These are phyloP conservation scores for Hippolais icterina DNA, from an alignment of 2,113 vertebrate species.

Conservation along the genomic window DNA sequence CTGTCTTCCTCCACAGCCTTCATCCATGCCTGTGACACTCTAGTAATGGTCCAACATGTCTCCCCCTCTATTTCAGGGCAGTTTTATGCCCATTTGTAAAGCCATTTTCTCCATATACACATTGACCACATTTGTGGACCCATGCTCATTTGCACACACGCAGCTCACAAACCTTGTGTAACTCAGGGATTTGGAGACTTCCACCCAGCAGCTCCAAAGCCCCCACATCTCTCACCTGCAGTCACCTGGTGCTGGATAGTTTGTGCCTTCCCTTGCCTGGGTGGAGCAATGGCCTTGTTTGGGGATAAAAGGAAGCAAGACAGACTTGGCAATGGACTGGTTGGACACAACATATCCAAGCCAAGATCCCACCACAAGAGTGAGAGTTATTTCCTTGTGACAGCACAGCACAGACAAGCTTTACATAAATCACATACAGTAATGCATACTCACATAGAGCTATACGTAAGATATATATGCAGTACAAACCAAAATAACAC, in stretches of 20 bases:
- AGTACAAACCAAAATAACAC: not conserved
- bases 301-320: not conserved
- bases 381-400: not conserved
- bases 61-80: not conserved
- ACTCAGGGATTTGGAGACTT: not conserved
- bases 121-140: not conserved
- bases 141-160: accelerated
- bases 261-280: not conserved
- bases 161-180: accelerated
- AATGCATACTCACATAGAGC: not conserved
- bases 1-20: not conserved
- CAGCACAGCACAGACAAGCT: not conserved
- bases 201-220: not conserved
- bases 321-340: not conserved
- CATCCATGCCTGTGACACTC: accelerated
- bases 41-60: not conserved
- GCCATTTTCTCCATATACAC: not conserved
- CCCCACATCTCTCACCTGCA: not conserved
- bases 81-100: not conserved
- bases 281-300: not conserved
- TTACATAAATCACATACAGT: not conserved
- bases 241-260: not conserved
- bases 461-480: not conserved
- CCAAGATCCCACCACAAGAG: not conserved
- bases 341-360: not conserved